Evolutionary conservation across 1,140 invertebrate species (phyloP), one percentile per base, ranked within the genome.

Genomic region (Macrobrachium rosenbergii): DNA sequence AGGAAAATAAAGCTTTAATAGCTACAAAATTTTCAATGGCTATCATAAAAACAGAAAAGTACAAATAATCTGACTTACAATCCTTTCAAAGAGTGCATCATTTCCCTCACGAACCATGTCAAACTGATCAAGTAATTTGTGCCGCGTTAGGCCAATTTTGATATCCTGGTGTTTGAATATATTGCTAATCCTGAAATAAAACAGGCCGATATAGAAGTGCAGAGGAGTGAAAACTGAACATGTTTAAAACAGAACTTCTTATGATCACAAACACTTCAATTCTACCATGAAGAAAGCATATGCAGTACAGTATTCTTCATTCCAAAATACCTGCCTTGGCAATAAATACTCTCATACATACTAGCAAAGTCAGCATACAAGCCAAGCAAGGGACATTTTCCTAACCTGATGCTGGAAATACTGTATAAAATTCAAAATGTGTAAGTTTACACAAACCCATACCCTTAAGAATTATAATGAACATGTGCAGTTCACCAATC

Each of bases 1-100:
- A 37, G 3, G 28, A 37, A 37, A 90, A 90, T 78, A 83, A 79
- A 75, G 84, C 19, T 89, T 83, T 69, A 21, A 90, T 52, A 90
- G 14, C 88, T 23, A 84, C 72, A 59, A n/a, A 60, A 69, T 82
- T 73, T 16, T 77, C 83, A 45, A 90, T 87, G 23, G 87, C 60
- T 52, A 83, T 62, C 59, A 69, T 16, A 90, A 21, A 62, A 60
- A 19, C 43, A 82, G 63, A 85, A 83, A 60, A 77, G 37, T 6
- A 59, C 28, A 73, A 23, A 80, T 43, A 60, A 3, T n/a, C 72
- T 59, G 77, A 91, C 94, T 94, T 91, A 95, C 95, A 60, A 96
- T 94, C 91, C 94, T 93, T 91, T 97, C 96, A n/a, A 97, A 92
- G n/a, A 97, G 93, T 45, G 94, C 93, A 92, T 97, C 96, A 92